A percentile compares a stretch with the other conserved stretches of the same genome.
These are phyloP conservation scores for Nasalis larvatus DNA, from an alignment of 2,113 vertebrate genomes.

Conservation along the genomic window DNA sequence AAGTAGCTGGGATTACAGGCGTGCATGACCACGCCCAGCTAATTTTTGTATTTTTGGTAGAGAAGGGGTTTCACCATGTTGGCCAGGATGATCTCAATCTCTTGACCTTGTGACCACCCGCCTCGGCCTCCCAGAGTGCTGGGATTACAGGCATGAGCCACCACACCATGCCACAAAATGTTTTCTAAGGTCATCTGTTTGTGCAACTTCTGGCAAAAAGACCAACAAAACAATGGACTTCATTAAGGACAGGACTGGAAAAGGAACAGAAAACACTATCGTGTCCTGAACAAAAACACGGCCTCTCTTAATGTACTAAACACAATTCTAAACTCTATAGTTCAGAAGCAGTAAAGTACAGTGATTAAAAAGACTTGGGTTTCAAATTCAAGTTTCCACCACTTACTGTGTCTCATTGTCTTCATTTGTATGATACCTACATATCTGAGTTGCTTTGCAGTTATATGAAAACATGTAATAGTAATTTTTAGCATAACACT, in stretches of 20 bases:
- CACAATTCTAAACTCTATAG: neutral
- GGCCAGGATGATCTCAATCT: too few species aligned
- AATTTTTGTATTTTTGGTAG: too few species aligned
- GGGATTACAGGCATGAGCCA: too few species aligned
- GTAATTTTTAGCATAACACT: neutral
- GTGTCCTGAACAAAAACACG: neutral
- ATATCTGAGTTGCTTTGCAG: neutral
- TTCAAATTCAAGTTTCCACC: neutral
- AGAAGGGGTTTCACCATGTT: too few species aligned
- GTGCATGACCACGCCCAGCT: too few species aligned
- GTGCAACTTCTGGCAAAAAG: neutral
- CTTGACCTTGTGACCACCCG: too few species aligned
- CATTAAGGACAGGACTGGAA: neutral
- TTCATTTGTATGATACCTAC: neutral
- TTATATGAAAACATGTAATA: neutral
- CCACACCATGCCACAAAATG: neutral
- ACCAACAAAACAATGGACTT: neutral
- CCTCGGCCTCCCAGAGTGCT: too few species aligned
- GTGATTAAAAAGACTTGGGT: neutral
- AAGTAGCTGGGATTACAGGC: too few species aligned
- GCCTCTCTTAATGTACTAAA: neutral
- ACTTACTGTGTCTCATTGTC: neutral
- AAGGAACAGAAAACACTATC: conserved; percentile 10
- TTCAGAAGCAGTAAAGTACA: neutral
- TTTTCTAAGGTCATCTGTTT: neutral